A percentile compares a stretch with the other conserved stretches of the same genome.
phyloP scores from a whole-genome alignment of 1,140 invertebrate genomes.

The Drosophila nannoptera region DNA sequence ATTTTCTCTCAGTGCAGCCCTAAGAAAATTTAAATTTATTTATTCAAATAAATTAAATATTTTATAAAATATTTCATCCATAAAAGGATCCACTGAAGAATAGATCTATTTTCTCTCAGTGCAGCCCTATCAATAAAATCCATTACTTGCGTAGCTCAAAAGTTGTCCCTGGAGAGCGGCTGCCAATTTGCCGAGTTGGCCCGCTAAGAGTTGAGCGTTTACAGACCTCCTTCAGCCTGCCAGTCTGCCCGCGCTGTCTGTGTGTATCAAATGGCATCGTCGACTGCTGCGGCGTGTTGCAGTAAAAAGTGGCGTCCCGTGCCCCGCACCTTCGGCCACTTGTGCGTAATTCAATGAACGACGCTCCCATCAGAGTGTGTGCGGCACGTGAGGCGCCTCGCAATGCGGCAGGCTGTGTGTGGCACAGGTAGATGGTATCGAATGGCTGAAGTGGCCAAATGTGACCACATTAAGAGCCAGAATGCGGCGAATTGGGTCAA shows the following conservation, averaged over 20 bases:
- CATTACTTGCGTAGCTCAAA: conserved; percentile 32
- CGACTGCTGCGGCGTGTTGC: conserved; percentile 10
- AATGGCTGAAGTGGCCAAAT: conserved; percentile 37
- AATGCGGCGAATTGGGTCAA: conserved; percentile 33
- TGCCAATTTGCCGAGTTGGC: conserved; percentile 56
- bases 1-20: conserved; percentile 38
- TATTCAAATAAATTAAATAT: too few relatives aligned
- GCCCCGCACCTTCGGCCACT: conserved; percentile 38
- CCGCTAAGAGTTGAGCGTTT: conserved; percentile 33
- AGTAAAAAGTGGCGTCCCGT: conserved; percentile 50
- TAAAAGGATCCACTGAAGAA: too few relatives aligned
- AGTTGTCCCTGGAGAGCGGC: conserved; percentile 50
- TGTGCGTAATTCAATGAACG: conserved; percentile 71
- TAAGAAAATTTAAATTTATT: conserved; percentile 5
- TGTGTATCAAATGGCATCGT: conserved; percentile 44
- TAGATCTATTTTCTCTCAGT: conserved; percentile 24
- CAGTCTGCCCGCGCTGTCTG: conserved; percentile 3
- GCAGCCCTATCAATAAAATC: conserved; percentile 64
- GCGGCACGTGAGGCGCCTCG: conserved; percentile 64
- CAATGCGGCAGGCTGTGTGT: conserved; percentile 45
- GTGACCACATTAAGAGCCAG: conserved; percentile 62
- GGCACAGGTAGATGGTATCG: conserved; percentile 9
- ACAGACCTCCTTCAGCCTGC: background rate
- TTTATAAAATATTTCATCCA: too few relatives aligned
- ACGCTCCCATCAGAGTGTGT: conserved; percentile 45